Conservation (phyloP, 2,797 vertebrate species). For the Intellagama lesueurii region DNA sequence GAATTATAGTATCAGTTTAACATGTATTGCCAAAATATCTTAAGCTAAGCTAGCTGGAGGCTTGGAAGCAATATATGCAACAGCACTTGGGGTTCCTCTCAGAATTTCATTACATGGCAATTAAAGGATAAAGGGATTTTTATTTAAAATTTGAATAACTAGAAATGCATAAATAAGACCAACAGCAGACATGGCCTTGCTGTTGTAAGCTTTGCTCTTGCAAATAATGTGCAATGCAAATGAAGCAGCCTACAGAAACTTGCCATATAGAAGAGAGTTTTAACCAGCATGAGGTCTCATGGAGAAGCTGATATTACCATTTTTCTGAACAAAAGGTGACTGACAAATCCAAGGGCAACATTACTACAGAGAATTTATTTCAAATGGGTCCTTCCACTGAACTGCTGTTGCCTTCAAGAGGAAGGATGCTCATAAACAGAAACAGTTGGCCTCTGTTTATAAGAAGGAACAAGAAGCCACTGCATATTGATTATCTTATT, state of each 20-base stretch:
- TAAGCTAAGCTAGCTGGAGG: background rate
- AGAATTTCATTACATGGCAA: constrained; percentile 5
- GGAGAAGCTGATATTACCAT: background rate
- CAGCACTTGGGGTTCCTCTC: background rate
- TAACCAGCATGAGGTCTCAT: background rate
- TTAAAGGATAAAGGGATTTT: background rate
- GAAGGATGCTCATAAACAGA: background rate
- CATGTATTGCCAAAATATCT: background rate
- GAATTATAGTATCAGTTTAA: background rate
- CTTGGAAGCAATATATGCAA: background rate
- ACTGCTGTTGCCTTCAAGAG: background rate
- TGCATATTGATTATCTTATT: background rate
- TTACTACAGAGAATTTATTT: background rate
- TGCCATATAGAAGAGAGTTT: background rate
- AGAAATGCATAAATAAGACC: background rate
- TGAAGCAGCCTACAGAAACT: background rate
- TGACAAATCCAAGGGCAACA: background rate
- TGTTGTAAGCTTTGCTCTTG: background rate
- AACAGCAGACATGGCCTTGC: background rate
- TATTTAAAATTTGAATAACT: background rate
- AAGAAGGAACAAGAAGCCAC: background rate
- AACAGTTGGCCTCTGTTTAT: background rate
- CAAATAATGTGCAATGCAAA: background rate
- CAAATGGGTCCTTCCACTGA: background rate
- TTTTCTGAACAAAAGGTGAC: background rate